Evolutionary conservation across 2,797 vertebrate species (phyloP), one percentile per base, ranked within the genome.

Genomic region (Gobio occitaniae): DNA sequence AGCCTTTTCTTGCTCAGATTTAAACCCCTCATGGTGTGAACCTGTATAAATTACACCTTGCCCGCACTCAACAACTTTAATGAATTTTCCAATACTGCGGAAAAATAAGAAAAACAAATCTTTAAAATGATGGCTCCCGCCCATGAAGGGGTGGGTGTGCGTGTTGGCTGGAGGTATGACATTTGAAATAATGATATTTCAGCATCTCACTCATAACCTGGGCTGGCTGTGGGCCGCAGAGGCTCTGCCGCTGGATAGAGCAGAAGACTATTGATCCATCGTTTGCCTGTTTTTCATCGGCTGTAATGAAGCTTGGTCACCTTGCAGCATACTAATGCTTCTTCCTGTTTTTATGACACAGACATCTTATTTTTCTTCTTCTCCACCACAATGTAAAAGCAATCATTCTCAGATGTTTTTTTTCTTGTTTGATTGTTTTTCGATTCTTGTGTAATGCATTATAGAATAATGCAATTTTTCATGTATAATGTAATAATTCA

Each of bases 251-350:
- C 56, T 63, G 87, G 84, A 88, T 72, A 76, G 85, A 76, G 70
- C 78, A 86, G 77, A 87, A 89, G 84, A 84, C 16, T 36, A 91
- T 92, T 84, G 87, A 92, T 92, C 86, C 38, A 36, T 50, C 19
- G 65, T 82, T 70, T 88, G 85, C 78, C 84, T 85, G 86, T 84
- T 90, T 89, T 90, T 90, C 87, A 89, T 82, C 66, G 83, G 68
- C 86, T 69, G 84, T 89, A 93, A 92, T 91, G 89, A 91, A 90
- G 89, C 83, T 81, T 82, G 71, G 83, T 52, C 56, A 69, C 79
- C 41, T 86, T 29, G 65, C 81, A 77, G 91, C 89, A 91, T 90
- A 89, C 89, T 87, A 91, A 91, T 90, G 66, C 21, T 54, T 19
- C 5, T 52, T 77, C 65, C 44, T 71, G 78, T 71, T 80, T 84